Conservation (phyloP, 2,113 vertebrate genomes). For the Trichechus manatus region DNA sequence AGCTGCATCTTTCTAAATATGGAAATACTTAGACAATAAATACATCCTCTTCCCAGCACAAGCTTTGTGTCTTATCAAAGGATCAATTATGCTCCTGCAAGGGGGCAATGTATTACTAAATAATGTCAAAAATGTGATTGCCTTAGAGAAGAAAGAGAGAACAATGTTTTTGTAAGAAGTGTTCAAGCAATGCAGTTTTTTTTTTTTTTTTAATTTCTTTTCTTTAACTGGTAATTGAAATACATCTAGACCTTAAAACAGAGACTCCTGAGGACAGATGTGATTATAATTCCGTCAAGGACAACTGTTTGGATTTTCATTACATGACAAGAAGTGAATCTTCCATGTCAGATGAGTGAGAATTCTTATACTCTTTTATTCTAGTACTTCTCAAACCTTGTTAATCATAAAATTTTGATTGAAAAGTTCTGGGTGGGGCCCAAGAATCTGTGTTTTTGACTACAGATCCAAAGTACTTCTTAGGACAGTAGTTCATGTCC, state of each 20-base stretch:
- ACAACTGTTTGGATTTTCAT: conserved; percentile 71
- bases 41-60: conserved; percentile 83
- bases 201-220: conserved; percentile 47
- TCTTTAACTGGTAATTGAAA: conserved; percentile 61
- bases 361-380: conserved; percentile 32
- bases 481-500: not conserved
- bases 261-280: conserved; percentile 64
- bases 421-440: not conserved
- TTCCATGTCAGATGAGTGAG: conserved; percentile 47
- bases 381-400: not conserved
- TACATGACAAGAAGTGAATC: conserved; percentile 46
- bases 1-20: conserved; percentile 83
- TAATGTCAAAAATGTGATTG: conserved; percentile 80
- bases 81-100: conserved; percentile 83
- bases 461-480: not conserved
- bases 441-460: not conserved
- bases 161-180: conserved; percentile 23
- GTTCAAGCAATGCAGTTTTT: conserved; percentile 73
- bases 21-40: conserved; percentile 82
- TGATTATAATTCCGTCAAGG: conserved; percentile 76
- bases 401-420: conserved; percentile 35
- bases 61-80: conserved; percentile 77
- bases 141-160: conserved; percentile 52
- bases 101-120: conserved; percentile 85
- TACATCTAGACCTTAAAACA: conserved; percentile 78